Evolutionary conservation across 2,113 vertebrate species (phyloP), one percentile per base, ranked within the genome.

Genomic region (Callithrix jacchus): DNA sequence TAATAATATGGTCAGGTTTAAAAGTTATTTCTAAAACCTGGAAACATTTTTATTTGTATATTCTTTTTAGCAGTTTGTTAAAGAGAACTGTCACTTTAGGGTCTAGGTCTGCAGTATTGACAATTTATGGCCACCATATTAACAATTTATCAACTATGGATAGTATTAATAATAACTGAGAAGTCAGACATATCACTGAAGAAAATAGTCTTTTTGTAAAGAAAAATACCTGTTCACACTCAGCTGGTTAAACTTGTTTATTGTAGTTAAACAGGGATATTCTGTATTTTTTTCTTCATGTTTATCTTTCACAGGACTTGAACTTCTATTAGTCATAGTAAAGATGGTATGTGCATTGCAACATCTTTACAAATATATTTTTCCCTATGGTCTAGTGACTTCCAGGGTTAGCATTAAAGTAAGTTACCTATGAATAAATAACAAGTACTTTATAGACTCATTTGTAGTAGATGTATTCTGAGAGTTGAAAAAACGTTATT

Each of bases 271-370:
- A 20, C 18, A 82, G 17, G 32, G 6, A 68, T 79, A 92, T 54
- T 89, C 92, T 88, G 40, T 88, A 73, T 80, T n/a, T 88, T 88
- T 96, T 95, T 58, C 56, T 88, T 96, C 23, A n/a, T 89, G 77
- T 76, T 87, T 89, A n/a, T 91, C 64, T 73, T 30, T 93, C 73
- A 11, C 77, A 79, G 10, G 20, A 86, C 27, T 94, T 91, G 68
- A 66, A 84, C 21, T 90, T 89, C 71, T 86, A 49, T 94, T 94
- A 96, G 47, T 93, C 84, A 92, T 64, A 64, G 45, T 66, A 93
- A 84, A 87, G 61, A 93, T 47, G 37, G n/a, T 71, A 90, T 92
- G 18, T 54, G 42, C 7, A 90, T 93, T 97, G 83, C 81, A 92
- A 81, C 80, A 96, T 93, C 49, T 96, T 47, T 76, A 30, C 71